A percentile compares a stretch with the other conserved stretches of the same genome.
These are phyloP conservation scores for Corythornis cristatus DNA, from an alignment of 2,113 vertebrate species.

Conservation along the genomic window DNA sequence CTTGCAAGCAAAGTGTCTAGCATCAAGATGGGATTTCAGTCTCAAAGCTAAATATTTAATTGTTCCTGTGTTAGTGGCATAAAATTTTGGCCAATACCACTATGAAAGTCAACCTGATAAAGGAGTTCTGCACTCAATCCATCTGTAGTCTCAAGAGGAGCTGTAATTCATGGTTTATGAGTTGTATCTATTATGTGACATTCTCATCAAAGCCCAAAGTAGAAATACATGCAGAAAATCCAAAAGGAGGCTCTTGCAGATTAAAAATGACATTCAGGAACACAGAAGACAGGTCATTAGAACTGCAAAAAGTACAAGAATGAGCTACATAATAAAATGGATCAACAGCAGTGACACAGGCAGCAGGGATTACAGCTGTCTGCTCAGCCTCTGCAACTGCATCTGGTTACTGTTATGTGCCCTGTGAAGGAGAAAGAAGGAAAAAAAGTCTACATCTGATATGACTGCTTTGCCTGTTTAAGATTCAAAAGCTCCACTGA, in stretches of 20 bases:
- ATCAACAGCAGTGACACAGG: neutral
- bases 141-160: neutral
- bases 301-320: neutral
- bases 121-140: neutral
- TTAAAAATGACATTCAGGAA: neutral
- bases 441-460: neutral
- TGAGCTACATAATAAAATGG: neutral
- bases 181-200: neutral
- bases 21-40: neutral
- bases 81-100: neutral
- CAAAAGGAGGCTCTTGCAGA: neutral
- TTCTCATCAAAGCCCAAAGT: neutral
- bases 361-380: neutral
- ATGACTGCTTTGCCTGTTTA: neutral
- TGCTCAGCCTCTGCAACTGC: neutral
- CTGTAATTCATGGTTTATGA: neutral
- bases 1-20: neutral
- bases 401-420: neutral
- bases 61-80: neutral
- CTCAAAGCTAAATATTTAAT: slow-evolving; percentile 8
- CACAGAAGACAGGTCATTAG: neutral
- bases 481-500: slow-evolving; percentile 9
- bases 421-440: neutral
- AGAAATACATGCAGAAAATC: neutral
- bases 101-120: slow-evolving; percentile 24